Base-by-base conservation (phyloP, 2,888 invertebrate species). In the Agonopterix subpropinquella region DNA sequence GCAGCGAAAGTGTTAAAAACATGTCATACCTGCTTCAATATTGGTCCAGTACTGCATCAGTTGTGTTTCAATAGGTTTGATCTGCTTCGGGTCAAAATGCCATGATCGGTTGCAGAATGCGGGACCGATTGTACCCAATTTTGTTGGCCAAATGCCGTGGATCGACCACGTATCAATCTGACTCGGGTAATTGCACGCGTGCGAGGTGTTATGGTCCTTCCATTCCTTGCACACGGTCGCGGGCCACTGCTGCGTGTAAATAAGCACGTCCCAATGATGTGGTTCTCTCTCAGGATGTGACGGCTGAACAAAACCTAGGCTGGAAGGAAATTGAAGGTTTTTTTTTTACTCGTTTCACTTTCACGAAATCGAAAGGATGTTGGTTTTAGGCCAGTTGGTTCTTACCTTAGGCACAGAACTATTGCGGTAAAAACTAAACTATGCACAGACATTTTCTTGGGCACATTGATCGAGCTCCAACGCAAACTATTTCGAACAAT, bases 181-280 rank as follows among this genome's bases (percentile, higher is more conserved):
- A 1, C 72, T 73, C 2, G 94, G 95, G 59, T 95, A 73, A 0
- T 78, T 70, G 65, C 96, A 96, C 1, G 88, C 81, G 61, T 94
- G 91, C 0, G 81, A 67, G 1, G 89, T 72, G 45, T 90, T 86
- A 46, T 88, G 78, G 57, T 92, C 90, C 61, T 91, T 89, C 94
- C 95, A 95, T 53, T 91, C 86, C 42, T 90, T 89, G 65, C 96
- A 96, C 2, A 92, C 69, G 0, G 77, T 77, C 11, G 69, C 65
- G 2, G 95, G 95, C 95, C 95, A 96, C 61, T 91, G 90, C 73
- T 96, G 95, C 0, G 95, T 94, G 67, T 94, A 96, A 53, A 96
- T 91, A 7, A 96, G 65, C 43, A 93, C 77, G 70, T 96, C 95
- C 91, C 94, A 52, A 2, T 48, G 11, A 2, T 44, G 11, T 28